Evolutionary conservation across 2,888 invertebrate genomes (phyloP), one percentile per base, ranked within the genome.

Genomic region (Chesias legatella): DNA sequence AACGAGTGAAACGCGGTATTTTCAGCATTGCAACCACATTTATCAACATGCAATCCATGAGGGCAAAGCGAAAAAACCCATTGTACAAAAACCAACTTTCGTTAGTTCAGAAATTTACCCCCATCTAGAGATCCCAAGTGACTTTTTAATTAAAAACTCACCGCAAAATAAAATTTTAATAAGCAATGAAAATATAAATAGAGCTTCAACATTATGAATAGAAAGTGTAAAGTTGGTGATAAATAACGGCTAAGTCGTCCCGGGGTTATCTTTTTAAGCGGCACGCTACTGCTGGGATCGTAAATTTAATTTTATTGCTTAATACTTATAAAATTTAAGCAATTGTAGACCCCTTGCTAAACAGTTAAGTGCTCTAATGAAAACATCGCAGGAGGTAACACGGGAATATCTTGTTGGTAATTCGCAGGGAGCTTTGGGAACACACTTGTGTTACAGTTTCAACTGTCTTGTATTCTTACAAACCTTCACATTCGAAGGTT

Each of bases 251-350:
- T 63, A 72, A 72, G 68, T 67, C 66, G 65, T 74, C 75, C 67
- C 63, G 53, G 56, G 73, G 75, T 75, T 74, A 76, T 75, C 76
- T 73, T 70, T 69, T 67, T 67, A 69, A 72, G 68, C 64, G 62
- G 65, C 64, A 61, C 44, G 56, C 49, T 43, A 46, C 48, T 53
- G 58, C 61, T 64, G 67, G 68, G 54, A 54, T 58, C 72, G 64
- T 78, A 76, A 77, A 78, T 76, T 76, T 67, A 60, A 70, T 73
- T 72, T 73, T 77, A 76, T 70, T 69, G 66, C 71, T 61, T 62
- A 62, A 64, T 63, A 70, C 67, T 69, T 67, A 67, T 62, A 63
- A 73, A 70, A 73, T 70, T 67, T 66, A 59, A 48, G 66, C 70
- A 67, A 66, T 72, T 63, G 66, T 58, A 64, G 43, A 51, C 43